These are phyloP conservation scores for Leucophenga maculata DNA, from an alignment of 2,888 invertebrate species.

Conservation along the genomic window DNA sequence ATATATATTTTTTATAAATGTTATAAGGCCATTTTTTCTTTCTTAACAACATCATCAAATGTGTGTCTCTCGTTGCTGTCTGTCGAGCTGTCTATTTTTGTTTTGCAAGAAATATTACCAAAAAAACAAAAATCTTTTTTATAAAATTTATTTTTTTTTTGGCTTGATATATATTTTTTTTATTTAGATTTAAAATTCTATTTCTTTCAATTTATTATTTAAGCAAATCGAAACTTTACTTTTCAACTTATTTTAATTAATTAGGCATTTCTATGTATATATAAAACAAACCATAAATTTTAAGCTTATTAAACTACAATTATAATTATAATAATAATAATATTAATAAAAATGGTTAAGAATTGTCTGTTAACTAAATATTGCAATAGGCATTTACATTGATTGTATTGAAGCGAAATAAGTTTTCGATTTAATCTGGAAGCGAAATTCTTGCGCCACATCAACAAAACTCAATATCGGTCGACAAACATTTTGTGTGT, in stretches of 20 bases:
- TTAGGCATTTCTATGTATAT: background rate
- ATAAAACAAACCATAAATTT: background rate
- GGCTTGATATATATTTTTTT: conserved; percentile 10
- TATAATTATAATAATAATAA: conserved; percentile 9
- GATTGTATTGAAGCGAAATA: background rate
- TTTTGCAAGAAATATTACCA: background rate
- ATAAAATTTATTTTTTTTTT: background rate
- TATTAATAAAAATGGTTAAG: background rate
- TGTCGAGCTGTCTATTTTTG: background rate
- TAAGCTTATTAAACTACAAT: conserved; percentile 13
- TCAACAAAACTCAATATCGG: background rate
- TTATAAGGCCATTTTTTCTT: conserved; percentile 20
- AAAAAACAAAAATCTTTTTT: background rate
- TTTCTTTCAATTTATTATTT: background rate
- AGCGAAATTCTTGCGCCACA: background rate
- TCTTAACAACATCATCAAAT: conserved; percentile 2
- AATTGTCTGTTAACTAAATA: conserved; percentile 13
- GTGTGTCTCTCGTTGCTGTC: background rate
- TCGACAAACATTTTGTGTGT: background rate
- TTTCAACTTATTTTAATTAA: conserved; percentile 24
- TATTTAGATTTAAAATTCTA: background rate
- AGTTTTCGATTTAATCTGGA: background rate
- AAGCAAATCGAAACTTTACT: conserved; percentile 17
- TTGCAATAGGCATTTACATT: conserved; percentile 19
- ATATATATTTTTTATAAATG: conserved; percentile 6